These are phyloP conservation scores for Macroteleia sp. DNA, from an alignment of 2,888 invertebrate species.

Conservation along the genomic window DNA sequence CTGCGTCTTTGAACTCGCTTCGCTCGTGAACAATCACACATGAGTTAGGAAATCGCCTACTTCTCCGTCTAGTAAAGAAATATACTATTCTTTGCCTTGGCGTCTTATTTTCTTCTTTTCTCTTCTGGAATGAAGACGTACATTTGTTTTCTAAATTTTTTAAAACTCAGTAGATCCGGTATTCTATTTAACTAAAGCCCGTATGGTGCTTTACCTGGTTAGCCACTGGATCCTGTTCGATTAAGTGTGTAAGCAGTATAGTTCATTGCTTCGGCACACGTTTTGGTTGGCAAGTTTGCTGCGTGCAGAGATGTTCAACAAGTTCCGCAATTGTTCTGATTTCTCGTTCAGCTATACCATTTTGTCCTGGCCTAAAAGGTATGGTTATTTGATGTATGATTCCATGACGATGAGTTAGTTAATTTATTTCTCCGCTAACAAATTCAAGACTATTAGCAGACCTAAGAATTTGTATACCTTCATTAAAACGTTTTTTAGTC, in stretches of 20 bases:
- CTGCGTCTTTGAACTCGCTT: neutral
- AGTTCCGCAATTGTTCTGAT: constrained; percentile 59
- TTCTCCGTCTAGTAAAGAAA: neutral
- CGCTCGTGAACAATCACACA: too few species aligned
- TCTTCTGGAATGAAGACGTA: constrained; percentile 14
- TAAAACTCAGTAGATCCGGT: constrained; percentile 1
- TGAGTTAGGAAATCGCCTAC: too few species aligned
- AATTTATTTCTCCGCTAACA: constrained; percentile 29
- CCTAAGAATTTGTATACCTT: neutral
- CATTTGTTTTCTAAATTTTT: constrained; percentile 35
- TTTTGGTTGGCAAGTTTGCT: neutral
- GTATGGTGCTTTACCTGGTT: neutral
- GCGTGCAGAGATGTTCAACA: too few species aligned
- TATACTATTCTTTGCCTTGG: constrained; percentile 8
- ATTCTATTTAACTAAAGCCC: constrained; percentile 27
- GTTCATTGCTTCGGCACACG: constrained; percentile 26
- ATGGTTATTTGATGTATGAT: constrained; percentile 50
- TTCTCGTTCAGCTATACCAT: constrained; percentile 55
- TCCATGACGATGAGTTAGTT: constrained; percentile 19
- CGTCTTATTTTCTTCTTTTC: constrained; percentile 11
- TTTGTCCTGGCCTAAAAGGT: constrained; percentile 52
- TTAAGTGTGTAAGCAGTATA: constrained; percentile 34
- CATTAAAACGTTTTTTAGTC: neutral
- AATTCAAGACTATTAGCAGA: constrained; percentile 39
- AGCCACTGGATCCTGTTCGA: constrained; percentile 13